Percentiles rank a stretch among this genome's conserved stretches.
These are phyloP conservation scores for Illadopsis cleaveri DNA, from an alignment of 2,113 vertebrate species.

Conservation along the genomic window DNA sequence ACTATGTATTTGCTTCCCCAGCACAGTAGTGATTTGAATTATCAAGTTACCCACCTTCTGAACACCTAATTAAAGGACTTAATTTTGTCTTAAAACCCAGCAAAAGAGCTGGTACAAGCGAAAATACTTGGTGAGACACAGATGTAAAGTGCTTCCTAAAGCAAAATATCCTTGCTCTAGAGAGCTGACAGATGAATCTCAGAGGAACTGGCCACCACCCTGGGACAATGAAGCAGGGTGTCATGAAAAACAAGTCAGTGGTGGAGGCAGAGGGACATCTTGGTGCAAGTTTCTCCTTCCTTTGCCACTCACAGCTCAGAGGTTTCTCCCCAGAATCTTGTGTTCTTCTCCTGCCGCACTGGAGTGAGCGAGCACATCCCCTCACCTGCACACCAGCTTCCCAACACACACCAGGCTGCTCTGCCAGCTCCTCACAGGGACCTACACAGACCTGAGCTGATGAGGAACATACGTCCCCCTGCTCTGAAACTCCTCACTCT, in stretches of 20 bases:
- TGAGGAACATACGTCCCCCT: background rate
- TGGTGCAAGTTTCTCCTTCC: background rate
- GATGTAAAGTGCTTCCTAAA: background rate
- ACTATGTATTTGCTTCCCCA: background rate
- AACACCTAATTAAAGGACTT: background rate
- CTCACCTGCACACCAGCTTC: background rate
- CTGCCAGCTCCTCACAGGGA: background rate
- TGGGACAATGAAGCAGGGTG: background rate
- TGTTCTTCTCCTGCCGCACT: background rate
- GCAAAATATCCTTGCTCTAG: background rate
- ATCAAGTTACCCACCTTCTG: background rate
- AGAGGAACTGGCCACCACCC: background rate
- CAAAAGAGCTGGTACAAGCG: background rate
- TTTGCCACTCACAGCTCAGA: background rate
- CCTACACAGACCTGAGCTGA: background rate
- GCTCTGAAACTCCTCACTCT: background rate
- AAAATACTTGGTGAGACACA: background rate
- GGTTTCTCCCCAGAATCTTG: background rate
- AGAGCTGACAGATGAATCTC: background rate
- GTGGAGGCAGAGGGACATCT: background rate
- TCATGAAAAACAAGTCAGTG: background rate
- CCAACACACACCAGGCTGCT: background rate
- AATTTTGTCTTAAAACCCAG: background rate
- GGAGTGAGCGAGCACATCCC: background rate
- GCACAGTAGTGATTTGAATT: background rate